Evolutionary conservation across 35 echinoderm and acorn worm genomes (phyloP).

Genomic region (Apostichopus parvimensis): DNA sequence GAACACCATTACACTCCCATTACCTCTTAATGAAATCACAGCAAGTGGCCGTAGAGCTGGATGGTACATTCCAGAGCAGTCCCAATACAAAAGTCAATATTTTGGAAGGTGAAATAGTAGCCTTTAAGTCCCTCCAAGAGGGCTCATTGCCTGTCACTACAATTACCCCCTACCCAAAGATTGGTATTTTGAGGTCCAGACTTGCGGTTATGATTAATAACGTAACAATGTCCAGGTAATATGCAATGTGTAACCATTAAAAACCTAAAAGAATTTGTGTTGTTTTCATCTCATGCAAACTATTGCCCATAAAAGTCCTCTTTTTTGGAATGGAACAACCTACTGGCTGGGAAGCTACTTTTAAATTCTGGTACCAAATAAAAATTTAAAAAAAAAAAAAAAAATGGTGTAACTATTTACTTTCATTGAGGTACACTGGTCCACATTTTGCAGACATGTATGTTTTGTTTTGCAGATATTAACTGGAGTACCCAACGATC

Average conservation of each 20-base stretch:
- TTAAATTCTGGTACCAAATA: too few species aligned
- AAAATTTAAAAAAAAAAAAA: too few species aligned
- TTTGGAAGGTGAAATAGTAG: slow-evolving; percentile 35
- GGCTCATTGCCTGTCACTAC: slow-evolving; percentile 14
- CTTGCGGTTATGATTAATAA: slow-evolving; percentile 38
- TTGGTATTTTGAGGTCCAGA: slow-evolving; percentile 36
- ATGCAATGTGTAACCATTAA: neutral
- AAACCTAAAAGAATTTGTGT: neutral
- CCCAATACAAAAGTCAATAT: slow-evolving; percentile 10
- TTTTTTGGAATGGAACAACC: too few species aligned
- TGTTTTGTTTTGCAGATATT: too few species aligned
- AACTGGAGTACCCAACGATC: too few species aligned
- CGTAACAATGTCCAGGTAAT: slow-evolving; percentile 35
- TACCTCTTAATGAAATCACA: slow-evolving; percentile 26
- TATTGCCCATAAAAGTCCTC: too few species aligned
- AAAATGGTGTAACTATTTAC: too few species aligned
- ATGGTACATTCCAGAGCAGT: neutral
- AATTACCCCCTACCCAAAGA: slow-evolving; percentile 11
- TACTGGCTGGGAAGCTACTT: too few species aligned
- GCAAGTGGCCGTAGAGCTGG: slow-evolving; percentile 17
- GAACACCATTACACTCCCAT: slow-evolving; percentile 33
- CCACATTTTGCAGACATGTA: too few species aligned
- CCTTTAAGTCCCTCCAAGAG: slow-evolving; percentile 21
- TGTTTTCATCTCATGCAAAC: neutral
- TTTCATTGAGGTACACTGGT: too few species aligned